These are phyloP conservation scores for Siniperca chuatsi DNA, from an alignment of 2,113 vertebrate species.

Conservation along the genomic window DNA sequence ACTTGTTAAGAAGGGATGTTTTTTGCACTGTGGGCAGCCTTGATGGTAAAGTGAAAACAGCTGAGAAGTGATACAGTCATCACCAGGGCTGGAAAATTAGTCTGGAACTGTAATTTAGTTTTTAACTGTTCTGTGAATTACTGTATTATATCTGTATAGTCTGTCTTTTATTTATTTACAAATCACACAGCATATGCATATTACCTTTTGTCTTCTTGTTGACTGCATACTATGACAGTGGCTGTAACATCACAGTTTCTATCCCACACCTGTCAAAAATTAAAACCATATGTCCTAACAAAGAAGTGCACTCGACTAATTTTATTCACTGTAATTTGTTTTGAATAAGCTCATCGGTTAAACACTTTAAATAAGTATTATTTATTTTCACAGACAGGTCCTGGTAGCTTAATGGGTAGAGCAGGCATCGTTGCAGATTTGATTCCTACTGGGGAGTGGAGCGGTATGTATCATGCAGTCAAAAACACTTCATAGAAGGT, in stretches of 20 bases:
- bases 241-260: conserved; percentile 4
- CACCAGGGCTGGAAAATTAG: conserved; percentile 45
- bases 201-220: neutral
- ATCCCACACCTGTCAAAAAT: conserved; percentile 6
- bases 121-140: conserved; percentile 14
- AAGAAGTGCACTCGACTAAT: neutral
- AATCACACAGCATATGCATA: neutral
- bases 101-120: conserved; percentile 11
- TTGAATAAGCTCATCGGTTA: neutral
- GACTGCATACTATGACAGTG: neutral
- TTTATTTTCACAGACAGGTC: neutral
- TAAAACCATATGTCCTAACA: conserved; percentile 8
- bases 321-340: neutral
- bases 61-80: conserved; percentile 54
- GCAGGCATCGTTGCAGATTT: neutral
- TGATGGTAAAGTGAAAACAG: conserved; percentile 57
- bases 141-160: neutral
- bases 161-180: neutral
- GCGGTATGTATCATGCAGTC: neutral
- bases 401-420: neutral
- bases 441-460: neutral
- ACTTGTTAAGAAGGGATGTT: conserved; percentile 30
- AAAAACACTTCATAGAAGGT: conserved; percentile 24
- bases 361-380: neutral
- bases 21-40: conserved; percentile 37